Percentiles rank a stretch among this genome's conserved stretches.
These are phyloP conservation scores for Peribatodes rhomboidaria DNA, from an alignment of 2,888 invertebrate genomes.

Conservation along the genomic window DNA sequence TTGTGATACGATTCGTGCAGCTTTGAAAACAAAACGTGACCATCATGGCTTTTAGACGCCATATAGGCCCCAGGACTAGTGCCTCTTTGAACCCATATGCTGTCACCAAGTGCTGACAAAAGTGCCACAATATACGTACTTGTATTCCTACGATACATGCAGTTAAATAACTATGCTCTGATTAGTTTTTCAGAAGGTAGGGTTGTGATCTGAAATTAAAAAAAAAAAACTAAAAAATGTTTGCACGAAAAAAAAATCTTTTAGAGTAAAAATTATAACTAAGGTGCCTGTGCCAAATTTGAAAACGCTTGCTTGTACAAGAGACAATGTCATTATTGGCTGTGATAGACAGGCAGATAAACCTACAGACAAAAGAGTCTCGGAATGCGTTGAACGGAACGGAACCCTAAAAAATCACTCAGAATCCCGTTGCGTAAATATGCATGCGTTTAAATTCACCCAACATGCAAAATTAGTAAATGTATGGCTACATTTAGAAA, in stretches of 20 bases:
- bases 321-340: no score
- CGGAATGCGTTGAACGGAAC: no score
- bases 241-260: background rate
- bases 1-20: no score
- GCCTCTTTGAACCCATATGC: no score
- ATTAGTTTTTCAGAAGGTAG: constrained; percentile 26
- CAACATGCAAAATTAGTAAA: constrained; percentile 15
- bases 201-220: constrained; percentile 35
- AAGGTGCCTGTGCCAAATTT: no score
- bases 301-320: background rate
- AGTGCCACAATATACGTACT: constrained; percentile 26
- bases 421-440: background rate
- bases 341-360: background rate
- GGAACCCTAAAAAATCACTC: background rate
- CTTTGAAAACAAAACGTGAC: no score
- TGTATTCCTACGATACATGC: constrained; percentile 26
- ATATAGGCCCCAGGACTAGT: background rate
- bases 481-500: constrained; percentile 16
- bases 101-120: background rate
- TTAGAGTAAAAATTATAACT: no score
- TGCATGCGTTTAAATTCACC: constrained; percentile 4
- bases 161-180: constrained; percentile 25
- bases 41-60: no score
- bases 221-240: constrained; percentile 9
- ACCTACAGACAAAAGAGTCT: no score